Conservation (phyloP, 2,797 vertebrate species). For the Corythornis leucogaster region DNA sequence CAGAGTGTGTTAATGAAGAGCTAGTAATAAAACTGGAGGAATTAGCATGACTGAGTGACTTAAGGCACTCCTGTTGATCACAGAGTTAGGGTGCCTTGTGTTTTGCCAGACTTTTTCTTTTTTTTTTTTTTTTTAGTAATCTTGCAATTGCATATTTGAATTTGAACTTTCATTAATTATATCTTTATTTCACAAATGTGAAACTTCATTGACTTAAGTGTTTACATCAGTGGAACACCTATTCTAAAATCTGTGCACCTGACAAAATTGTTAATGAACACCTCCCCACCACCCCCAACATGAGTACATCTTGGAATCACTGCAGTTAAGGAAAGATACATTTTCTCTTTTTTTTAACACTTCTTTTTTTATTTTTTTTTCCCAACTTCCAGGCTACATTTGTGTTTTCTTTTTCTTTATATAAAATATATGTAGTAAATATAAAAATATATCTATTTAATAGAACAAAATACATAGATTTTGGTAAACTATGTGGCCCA, state of each 20-base stretch:
- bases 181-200: conserved; percentile 57
- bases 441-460: background rate
- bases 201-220: conserved; percentile 73
- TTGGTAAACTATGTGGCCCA: background rate
- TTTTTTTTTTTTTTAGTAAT: background rate
- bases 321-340: background rate
- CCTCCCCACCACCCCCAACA: background rate
- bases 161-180: conserved; percentile 76
- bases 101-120: conserved; percentile 43
- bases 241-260: conserved; percentile 72
- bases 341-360: background rate
- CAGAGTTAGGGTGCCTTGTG: conserved; percentile 34
- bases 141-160: conserved; percentile 67
- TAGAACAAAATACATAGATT: background rate
- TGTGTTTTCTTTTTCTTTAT: background rate
- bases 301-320: background rate
- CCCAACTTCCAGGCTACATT: background rate
- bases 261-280: conserved; percentile 68
- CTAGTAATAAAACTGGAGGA: conserved; percentile 63
- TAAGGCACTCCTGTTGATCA: conserved; percentile 64
- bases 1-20: conserved; percentile 69
- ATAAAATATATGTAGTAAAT: background rate
- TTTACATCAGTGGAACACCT: conserved; percentile 69
- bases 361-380: background rate
- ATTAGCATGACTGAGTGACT: conserved; percentile 77